These are phyloP conservation scores for Crossaster papposus DNA, from an alignment of 53 echinoderm and acorn worm species.

Conservation along the genomic window DNA sequence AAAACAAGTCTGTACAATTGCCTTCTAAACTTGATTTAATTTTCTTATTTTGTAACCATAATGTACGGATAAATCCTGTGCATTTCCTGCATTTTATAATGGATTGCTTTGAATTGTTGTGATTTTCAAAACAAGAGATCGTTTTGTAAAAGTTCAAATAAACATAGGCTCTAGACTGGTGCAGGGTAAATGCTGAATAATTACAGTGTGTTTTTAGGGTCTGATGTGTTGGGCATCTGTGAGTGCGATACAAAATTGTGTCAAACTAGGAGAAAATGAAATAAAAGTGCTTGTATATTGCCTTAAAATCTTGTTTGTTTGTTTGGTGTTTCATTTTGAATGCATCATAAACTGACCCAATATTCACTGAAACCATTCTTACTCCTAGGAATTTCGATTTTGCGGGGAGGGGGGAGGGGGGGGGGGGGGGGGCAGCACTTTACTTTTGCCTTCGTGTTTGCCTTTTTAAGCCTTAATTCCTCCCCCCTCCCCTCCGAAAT, in stretches of 20 bases:
- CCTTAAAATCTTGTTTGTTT: neutral
- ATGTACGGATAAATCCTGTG: neutral
- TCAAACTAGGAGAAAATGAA: neutral
- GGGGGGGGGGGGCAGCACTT: too few species aligned
- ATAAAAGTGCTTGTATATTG: slow-evolving; percentile 37
- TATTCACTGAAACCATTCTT: too few species aligned
- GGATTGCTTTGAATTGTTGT: neutral
- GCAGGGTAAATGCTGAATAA: neutral
- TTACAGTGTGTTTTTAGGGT: neutral
- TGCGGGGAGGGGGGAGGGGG: too few species aligned
- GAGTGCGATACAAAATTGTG: neutral
- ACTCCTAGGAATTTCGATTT: too few species aligned
- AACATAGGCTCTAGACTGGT: neutral
- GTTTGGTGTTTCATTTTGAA: neutral
- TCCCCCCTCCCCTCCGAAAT: too few species aligned
- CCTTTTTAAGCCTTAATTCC: too few species aligned
- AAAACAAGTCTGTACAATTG: neutral
- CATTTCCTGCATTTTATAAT: neutral
- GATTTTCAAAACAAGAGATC: neutral
- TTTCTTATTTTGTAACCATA: neutral
- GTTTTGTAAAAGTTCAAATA: neutral
- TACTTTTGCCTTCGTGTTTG: too few species aligned
- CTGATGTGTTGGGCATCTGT: neutral
- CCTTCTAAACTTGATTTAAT: neutral
- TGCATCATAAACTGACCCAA: neutral